phyloP scores from a whole-genome alignment of 2,113 vertebrate species.

The Lethenteron camtschaticum region DNA sequence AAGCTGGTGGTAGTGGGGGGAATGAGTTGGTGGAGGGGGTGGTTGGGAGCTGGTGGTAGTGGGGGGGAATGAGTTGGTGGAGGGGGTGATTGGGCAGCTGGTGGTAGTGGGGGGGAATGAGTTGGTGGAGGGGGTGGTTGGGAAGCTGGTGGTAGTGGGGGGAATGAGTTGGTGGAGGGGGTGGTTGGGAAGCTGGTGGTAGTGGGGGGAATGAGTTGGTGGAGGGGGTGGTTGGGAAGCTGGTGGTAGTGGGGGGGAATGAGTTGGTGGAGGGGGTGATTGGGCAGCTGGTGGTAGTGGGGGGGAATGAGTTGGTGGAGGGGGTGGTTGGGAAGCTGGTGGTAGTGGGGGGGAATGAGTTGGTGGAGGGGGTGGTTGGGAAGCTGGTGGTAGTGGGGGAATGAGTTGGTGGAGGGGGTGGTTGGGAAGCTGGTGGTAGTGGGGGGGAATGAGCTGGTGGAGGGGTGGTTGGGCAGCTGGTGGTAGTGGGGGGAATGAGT shows the following conservation, averaged over 20 bases:
- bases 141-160: background rate
- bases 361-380: too few species aligned
- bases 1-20: background rate
- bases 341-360: too few species aligned
- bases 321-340: background rate
- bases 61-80: background rate
- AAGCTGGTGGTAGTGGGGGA: background rate
- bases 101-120: background rate
- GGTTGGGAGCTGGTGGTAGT: background rate
- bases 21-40: background rate
- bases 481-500: background rate
- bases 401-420: background rate
- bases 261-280: background rate
- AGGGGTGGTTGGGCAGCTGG: background rate
- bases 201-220: background rate
- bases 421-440: background rate
- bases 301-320: constrained; percentile 12
- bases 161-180: background rate
- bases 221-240: too few species aligned
- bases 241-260: background rate
- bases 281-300: background rate
- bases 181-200: too few species aligned
- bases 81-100: too few species aligned
- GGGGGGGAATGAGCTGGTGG: background rate
- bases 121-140: too few species aligned